Evolutionary conservation across 1,140 invertebrate species (phyloP), one percentile per base, ranked within the genome.

Genomic region (Formica selysi): DNA sequence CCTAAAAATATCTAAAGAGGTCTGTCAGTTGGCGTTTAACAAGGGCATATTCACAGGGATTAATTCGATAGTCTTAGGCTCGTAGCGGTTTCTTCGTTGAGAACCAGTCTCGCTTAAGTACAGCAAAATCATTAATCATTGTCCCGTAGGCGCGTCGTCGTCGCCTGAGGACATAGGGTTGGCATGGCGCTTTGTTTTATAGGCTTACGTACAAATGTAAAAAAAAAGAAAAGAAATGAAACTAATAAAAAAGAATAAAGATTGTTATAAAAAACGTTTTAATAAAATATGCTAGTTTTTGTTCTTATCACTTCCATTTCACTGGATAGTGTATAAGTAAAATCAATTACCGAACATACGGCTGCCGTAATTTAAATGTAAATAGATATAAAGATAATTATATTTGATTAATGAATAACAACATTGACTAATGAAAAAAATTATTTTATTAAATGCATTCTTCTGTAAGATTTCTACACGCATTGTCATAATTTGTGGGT

Each of bases 191-290:
- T 89, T 74, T 89, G 88, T 86, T 80, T 73, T 64, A 76, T 61
- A 74, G 54, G 38, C 62, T 89, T 54, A 79, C 80, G 67, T 86
- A 85, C 70, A 87, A 90, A 76, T 93, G 91, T 91, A 89, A 87
- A 91, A 92, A 93, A 87, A 91, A 79, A 44, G 26, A 81, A 90
- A 86, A 91, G 76, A 92, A 89, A 90, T 85, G 19, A 87, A 90
- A 88, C 85, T 51, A 87, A 86, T 51, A 87, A 86, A 86, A 19
- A 86, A 76, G 73, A 68, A 85, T 93, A 93, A 92, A 93, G 93
- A 93, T 94, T 93, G 91, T 94, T 93, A 94, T 90, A 88, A 86
- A 93, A 94, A 94, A 94, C 67, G 84, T 86, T 88, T 88, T 73
- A 78, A 51, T 54, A 87, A 92, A 91, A 89, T 61, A 65, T 29